phyloP scores from a whole-genome alignment of 2,113 vertebrate species.

The Naja naja region DNA sequence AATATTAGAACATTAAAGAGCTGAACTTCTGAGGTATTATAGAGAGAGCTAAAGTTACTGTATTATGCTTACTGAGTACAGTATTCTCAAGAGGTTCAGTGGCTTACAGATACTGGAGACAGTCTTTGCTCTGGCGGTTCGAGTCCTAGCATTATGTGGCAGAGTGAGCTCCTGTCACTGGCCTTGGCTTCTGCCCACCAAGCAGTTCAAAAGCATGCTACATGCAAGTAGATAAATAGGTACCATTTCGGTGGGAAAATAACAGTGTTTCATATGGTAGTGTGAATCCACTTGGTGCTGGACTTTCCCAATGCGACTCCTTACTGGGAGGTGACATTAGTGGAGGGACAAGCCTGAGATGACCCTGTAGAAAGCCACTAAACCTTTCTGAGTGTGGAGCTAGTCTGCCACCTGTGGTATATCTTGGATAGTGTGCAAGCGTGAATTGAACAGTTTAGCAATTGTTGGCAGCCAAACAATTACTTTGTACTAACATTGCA shows the following conservation, averaged over 20 bases:
- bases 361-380: background rate
- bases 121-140: background rate
- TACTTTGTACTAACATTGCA: background rate
- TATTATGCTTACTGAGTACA: conserved; percentile 1
- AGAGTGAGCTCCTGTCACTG: background rate
- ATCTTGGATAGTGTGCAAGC: background rate
- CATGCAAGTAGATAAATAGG: background rate
- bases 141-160: background rate
- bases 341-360: background rate
- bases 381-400: background rate
- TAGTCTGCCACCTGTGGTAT: background rate
- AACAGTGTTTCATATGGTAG: background rate
- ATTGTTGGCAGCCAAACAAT: background rate
- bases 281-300: background rate
- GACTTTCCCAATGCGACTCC: background rate
- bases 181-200: background rate
- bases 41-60: conserved; percentile 15
- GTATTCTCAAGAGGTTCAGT: background rate
- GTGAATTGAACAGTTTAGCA: background rate
- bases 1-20: conserved; percentile 18
- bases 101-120: background rate
- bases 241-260: background rate
- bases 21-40: conserved; percentile 1
- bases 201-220: background rate
- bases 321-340: background rate